These are phyloP conservation scores for Mionectes olivaceus DNA, from an alignment of 2,797 vertebrate species.

Conservation along the genomic window DNA sequence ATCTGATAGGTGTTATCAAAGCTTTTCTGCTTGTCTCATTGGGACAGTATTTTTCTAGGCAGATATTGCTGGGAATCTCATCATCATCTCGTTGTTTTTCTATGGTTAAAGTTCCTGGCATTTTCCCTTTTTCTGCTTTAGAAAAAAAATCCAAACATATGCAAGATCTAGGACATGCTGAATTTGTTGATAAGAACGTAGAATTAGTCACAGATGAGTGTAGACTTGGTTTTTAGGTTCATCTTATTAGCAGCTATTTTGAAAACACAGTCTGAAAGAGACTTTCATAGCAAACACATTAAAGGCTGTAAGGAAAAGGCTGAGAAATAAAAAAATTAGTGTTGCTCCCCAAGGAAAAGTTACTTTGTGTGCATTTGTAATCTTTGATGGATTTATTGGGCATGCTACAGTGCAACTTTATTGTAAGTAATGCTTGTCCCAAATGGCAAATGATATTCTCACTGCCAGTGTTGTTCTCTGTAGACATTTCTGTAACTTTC, in stretches of 20 bases:
- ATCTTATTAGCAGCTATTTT: background rate
- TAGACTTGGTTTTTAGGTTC: background rate
- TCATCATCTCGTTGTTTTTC: background rate
- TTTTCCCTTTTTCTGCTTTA: background rate
- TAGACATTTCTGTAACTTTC: background rate
- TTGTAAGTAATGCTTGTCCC: conserved; percentile 14
- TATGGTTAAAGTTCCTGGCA: background rate
- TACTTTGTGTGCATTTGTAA: conserved; percentile 1
- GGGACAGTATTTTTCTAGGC: background rate
- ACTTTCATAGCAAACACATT: background rate
- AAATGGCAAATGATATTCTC: background rate
- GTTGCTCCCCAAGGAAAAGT: background rate
- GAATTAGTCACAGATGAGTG: background rate
- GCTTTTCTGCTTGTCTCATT: background rate
- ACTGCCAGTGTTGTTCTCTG: background rate
- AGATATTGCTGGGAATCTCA: background rate
- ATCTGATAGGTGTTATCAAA: background rate
- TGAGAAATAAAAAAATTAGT: background rate
- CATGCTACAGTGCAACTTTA: background rate
- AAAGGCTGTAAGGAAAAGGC: background rate
- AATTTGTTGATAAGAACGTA: background rate
- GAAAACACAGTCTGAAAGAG: background rate
- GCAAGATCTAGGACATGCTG: background rate
- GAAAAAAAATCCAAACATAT: background rate
- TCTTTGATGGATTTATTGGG: conserved; percentile 14